Conservation (phyloP, 92 coral and sea anemone species). For the Palythoa heliodiscus region DNA sequence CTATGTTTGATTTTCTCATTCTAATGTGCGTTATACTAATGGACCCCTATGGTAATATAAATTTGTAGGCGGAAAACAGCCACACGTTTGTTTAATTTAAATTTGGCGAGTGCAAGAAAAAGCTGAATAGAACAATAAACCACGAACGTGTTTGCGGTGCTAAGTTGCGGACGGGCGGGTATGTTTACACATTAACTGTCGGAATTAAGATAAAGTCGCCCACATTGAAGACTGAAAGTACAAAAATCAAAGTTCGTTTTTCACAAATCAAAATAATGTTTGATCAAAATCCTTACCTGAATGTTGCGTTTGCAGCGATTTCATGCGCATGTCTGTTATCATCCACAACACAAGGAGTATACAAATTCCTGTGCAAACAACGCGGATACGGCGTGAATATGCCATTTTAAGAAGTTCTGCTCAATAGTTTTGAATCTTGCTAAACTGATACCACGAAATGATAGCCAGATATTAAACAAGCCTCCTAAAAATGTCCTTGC, state of each 20-base stretch:
- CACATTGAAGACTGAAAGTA: conserved; percentile 1
- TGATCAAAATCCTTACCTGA: conserved; percentile 30
- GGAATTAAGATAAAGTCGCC: conserved; percentile 30
- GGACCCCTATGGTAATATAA: background rate
- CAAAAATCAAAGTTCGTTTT: background rate
- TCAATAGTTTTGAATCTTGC: background rate
- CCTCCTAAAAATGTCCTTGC: background rate
- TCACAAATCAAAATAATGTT: background rate
- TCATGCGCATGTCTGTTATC: conserved; percentile 31
- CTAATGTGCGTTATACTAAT: background rate
- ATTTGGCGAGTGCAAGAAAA: background rate
- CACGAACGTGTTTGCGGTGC: background rate
- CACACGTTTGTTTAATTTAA: background rate
- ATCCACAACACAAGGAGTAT: conserved; percentile 18
- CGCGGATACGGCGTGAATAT: conserved; percentile 27
- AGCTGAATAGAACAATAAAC: background rate
- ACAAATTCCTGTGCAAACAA: conserved; percentile 25
- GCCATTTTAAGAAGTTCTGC: background rate
- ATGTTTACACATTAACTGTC: conserved; percentile 39
- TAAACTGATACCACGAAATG: background rate
- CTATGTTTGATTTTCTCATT: conserved; percentile 16
- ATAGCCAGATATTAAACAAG: background rate
- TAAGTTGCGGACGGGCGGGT: conserved; percentile 32
- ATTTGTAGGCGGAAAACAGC: background rate
- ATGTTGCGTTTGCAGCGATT: background rate